These are phyloP conservation scores for Chanos chanos DNA, from an alignment of 2,797 vertebrate genomes.

Conservation along the genomic window DNA sequence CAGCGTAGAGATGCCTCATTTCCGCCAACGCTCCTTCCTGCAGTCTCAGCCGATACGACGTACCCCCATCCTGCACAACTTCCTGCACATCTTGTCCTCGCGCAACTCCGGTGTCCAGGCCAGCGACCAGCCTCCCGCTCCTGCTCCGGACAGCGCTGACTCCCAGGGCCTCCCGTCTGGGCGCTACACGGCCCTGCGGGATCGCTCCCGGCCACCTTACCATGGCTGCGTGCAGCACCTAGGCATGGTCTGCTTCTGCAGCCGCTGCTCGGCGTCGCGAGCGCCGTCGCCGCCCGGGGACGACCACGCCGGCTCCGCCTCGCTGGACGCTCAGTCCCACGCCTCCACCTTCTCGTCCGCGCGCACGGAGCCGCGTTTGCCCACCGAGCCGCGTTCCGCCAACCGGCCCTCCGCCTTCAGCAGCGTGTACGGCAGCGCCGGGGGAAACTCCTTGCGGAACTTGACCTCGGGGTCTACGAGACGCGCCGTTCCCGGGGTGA, in stretches of 20 bases:
- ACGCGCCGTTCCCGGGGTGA: slow-evolving; percentile 71
- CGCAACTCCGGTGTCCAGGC: slow-evolving; percentile 67
- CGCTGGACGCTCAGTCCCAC: slow-evolving; percentile 65
- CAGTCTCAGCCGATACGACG: slow-evolving; percentile 91
- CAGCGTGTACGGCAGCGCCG: slow-evolving; percentile 80
- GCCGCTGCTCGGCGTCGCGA: slow-evolving; percentile 78
- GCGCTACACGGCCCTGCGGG: slow-evolving; percentile 76
- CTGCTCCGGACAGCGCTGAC: background rate
- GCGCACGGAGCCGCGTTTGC: slow-evolving; percentile 79
- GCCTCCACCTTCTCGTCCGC: slow-evolving; percentile 83
- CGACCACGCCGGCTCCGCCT: slow-evolving; percentile 71
- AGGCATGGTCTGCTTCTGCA: slow-evolving; percentile 84
- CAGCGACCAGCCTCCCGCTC: slow-evolving; percentile 62
- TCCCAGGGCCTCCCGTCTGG: slow-evolving; percentile 65
- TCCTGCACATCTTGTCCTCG: slow-evolving; percentile 94
- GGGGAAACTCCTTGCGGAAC: slow-evolving; percentile 71
- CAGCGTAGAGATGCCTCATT: slow-evolving; percentile 90
- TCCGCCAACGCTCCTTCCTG: slow-evolving; percentile 89
- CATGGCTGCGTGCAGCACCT: slow-evolving; percentile 81
- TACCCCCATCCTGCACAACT: slow-evolving; percentile 95
- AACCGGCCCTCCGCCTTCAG: slow-evolving; percentile 83
- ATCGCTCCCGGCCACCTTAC: slow-evolving; percentile 68
- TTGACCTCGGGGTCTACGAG: slow-evolving; percentile 33
- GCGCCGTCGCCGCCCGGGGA: slow-evolving; percentile 71
- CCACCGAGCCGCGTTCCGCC: slow-evolving; percentile 61